Evolutionary conservation across 1,140 invertebrate genomes (phyloP).

Genomic region (Pseudomyrmex dendroicus): DNA sequence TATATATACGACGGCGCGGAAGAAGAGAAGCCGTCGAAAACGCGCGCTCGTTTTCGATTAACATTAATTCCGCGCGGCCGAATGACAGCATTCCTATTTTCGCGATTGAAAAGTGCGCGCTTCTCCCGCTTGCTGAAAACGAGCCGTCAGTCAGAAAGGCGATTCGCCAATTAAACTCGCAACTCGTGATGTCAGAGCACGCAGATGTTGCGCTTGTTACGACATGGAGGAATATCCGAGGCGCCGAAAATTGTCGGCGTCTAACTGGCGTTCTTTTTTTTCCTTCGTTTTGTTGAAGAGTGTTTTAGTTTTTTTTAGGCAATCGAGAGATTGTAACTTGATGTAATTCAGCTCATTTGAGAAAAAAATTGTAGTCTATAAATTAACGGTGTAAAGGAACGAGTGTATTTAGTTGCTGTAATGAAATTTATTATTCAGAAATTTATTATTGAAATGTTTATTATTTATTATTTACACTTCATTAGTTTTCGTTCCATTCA

Average conservation of each 20-base stretch:
- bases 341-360: no score
- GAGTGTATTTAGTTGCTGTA: no score
- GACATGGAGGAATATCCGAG: neutral
- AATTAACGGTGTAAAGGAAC: no score
- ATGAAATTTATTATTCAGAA: no score
- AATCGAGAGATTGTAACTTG: no score
- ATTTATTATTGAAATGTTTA: no score
- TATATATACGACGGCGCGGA: neutral
- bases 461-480: no score
- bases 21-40: neutral
- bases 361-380: no score
- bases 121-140: slow-evolving; percentile 20
- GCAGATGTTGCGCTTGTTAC: neutral
- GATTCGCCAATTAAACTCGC: slow-evolving; percentile 5
- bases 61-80: slow-evolving; percentile 14
- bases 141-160: neutral
- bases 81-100: slow-evolving; percentile 50
- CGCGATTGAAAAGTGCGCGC: slow-evolving; percentile 25
- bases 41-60: slow-evolving; percentile 10
- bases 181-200: slow-evolving; percentile 7
- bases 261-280: neutral
- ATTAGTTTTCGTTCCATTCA: no score
- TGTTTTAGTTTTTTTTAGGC: no score
- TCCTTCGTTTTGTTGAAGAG: neutral
- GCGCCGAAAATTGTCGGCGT: slow-evolving; percentile 1